phyloP scores from a whole-genome alignment of 2,113 vertebrate species.

The Eulemur macaco region DNA sequence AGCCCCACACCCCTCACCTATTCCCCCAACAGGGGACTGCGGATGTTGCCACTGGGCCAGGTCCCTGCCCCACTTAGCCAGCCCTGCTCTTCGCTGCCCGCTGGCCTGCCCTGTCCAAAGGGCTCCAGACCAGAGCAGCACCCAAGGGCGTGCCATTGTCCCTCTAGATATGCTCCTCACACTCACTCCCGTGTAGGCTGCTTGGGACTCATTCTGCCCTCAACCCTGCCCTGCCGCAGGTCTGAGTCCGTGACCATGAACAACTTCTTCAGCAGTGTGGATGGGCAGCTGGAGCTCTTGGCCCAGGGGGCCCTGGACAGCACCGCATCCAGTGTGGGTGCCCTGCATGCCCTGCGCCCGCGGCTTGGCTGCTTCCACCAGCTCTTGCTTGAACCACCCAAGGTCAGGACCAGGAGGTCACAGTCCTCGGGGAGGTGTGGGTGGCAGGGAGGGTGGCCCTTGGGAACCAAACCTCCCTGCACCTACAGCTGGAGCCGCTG shows the following conservation, averaged over 20 bases:
- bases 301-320: conserved; percentile 70
- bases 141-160: fast-evolving
- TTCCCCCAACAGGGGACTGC: background rate
- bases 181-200: too few species aligned
- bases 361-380: conserved; percentile 80
- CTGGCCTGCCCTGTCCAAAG: background rate
- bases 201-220: background rate
- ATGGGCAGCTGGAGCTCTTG: conserved; percentile 82
- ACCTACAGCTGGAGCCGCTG: conserved; percentile 75
- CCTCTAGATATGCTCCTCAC: fast-evolving
- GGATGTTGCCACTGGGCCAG: background rate
- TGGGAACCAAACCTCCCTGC: background rate
- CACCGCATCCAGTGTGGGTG: conserved; percentile 59
- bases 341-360: conserved; percentile 79
- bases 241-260: conserved; percentile 75
- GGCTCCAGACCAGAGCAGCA: background rate
- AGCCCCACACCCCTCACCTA: background rate
- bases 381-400: conserved; percentile 82
- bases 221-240: background rate
- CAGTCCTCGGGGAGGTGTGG: fast-evolving
- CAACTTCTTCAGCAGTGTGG: conserved; percentile 81
- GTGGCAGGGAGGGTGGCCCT: fast-evolving
- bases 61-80: background rate
- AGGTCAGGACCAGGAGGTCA: conserved; percentile 54
- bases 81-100: too few species aligned